Percentiles rank a stretch among this genome's conserved stretches.
phyloP scores from a whole-genome alignment of 2,797 vertebrate species.

The Lophius americanus region DNA sequence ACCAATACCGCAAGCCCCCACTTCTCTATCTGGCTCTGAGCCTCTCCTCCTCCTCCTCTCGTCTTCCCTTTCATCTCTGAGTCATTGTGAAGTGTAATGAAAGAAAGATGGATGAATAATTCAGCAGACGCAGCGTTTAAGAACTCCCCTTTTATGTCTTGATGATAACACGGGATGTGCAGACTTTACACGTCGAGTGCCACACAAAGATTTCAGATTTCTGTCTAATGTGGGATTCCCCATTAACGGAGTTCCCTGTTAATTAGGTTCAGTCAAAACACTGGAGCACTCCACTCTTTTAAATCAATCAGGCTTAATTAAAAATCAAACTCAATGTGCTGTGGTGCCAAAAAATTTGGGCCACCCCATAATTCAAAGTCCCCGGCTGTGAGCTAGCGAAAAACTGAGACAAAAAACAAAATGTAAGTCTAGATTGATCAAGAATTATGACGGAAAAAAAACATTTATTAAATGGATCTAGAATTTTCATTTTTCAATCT shows the following conservation, averaged over 20 bases:
- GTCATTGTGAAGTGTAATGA: slow-evolving; percentile 75
- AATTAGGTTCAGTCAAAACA: slow-evolving; percentile 30
- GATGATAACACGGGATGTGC: slow-evolving; percentile 48
- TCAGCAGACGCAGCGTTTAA: slow-evolving; percentile 64
- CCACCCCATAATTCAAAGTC: no score
- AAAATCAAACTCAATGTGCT: no score
- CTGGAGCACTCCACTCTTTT: no score
- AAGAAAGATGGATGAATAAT: slow-evolving; percentile 79
- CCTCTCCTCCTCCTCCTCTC: slow-evolving; percentile 63
- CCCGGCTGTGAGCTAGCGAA: no score
- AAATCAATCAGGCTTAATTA: no score
- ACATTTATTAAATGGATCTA: no score
- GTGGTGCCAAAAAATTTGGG: no score
- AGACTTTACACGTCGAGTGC: slow-evolving; percentile 10
- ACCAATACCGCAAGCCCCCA: slow-evolving; percentile 56
- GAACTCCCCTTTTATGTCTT: slow-evolving; percentile 58
- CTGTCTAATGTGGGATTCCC: slow-evolving; percentile 48
- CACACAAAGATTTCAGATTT: slow-evolving; percentile 35
- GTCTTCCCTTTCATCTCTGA: slow-evolving; percentile 77
- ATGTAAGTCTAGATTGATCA: no score
- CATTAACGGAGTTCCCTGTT: slow-evolving; percentile 30
- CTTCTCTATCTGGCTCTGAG: slow-evolving; percentile 29
- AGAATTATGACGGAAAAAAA: no score
- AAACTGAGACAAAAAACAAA: no score
- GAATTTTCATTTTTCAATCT: no score